A percentile compares a stretch with the other conserved stretches of the same genome.
These are phyloP conservation scores for Drosophila athabasca DNA, from an alignment of 1,140 invertebrate species.

Conservation along the genomic window DNA sequence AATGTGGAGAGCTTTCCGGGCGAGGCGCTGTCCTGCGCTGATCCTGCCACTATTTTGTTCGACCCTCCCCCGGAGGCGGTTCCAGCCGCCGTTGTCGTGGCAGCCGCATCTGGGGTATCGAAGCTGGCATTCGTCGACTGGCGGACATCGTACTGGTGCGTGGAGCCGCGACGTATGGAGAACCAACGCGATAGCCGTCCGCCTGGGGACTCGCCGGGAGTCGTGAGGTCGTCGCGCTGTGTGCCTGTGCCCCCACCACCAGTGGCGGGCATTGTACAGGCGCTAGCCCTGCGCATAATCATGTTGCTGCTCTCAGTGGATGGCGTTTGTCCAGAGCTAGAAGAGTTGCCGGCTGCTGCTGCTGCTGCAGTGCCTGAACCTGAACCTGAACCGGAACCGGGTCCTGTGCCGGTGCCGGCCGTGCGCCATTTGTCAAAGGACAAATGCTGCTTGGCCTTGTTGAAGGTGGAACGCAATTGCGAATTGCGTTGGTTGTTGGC, in stretches of 20 bases:
- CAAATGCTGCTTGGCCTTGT: conserved; percentile 84
- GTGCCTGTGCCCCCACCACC: conserved; percentile 36
- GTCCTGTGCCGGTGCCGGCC: conserved; percentile 65
- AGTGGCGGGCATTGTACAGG: conserved; percentile 83
- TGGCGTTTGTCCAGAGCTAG: not conserved
- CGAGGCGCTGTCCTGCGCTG: conserved; percentile 51
- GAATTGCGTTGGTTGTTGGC: conserved; percentile 81
- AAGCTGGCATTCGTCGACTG: conserved; percentile 73
- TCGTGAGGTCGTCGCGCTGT: conserved; percentile 71
- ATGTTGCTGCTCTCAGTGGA: conserved; percentile 49
- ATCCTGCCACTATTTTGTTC: not conserved
- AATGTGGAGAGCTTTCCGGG: conserved; percentile 64
- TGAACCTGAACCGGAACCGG: conserved; percentile 71
- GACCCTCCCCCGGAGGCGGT: not conserved
- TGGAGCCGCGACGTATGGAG: conserved; percentile 90
- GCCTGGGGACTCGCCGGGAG: conserved; percentile 87
- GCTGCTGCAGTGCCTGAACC: conserved; percentile 18
- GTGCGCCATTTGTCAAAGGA: conserved; percentile 84
- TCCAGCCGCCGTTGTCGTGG: not conserved
- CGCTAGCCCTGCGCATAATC: conserved; percentile 72
- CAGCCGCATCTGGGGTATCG: conserved; percentile 66
- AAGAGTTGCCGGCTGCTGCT: conserved; percentile 58
- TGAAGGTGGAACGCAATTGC: conserved; percentile 82
- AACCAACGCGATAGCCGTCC: conserved; percentile 92
- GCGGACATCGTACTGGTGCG: conserved; percentile 90